These are phyloP conservation scores for Apostichopus californicus DNA, from an alignment of 35 echinoderm and acorn worm species.

Conservation along the genomic window DNA sequence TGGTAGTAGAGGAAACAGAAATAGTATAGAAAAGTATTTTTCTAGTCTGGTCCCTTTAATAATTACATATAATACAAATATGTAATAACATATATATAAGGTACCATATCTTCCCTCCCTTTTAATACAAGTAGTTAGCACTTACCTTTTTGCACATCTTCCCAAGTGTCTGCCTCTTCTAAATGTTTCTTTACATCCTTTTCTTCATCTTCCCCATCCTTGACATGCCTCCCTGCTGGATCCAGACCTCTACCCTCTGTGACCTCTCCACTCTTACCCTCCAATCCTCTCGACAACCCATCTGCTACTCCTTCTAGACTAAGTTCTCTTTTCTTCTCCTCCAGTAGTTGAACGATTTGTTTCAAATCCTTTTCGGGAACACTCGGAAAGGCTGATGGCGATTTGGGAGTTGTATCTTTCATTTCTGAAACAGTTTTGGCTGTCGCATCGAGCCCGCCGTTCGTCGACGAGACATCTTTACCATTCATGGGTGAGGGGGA, in stretches of 20 bases:
- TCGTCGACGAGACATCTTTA: neutral
- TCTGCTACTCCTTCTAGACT: neutral
- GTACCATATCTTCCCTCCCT: no score
- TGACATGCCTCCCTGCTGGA: no score
- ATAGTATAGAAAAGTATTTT: no score
- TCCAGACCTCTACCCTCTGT: neutral
- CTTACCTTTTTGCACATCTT: neutral
- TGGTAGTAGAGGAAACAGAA: no score
- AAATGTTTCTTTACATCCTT: neutral
- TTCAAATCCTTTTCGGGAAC: constrained; percentile 42
- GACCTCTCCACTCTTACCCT: neutral
- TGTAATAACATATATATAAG: no score
- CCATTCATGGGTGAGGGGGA: neutral
- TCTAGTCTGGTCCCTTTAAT: no score
- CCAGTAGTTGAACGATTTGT: constrained; percentile 52
- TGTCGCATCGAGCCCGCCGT: neutral
- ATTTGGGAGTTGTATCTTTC: neutral
- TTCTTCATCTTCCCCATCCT: neutral
- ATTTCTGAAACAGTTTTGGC: neutral
- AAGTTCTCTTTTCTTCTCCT: constrained; percentile 65
- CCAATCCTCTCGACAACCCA: constrained; percentile 7
- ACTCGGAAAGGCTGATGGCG: neutral
- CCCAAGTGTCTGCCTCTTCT: neutral
- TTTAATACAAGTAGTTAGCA: neutral
- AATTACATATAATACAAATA: no score